Evolutionary conservation across 2,888 invertebrate genomes (phyloP), one percentile per base, ranked within the genome.

Genomic region (Ochropleura plecta): DNA sequence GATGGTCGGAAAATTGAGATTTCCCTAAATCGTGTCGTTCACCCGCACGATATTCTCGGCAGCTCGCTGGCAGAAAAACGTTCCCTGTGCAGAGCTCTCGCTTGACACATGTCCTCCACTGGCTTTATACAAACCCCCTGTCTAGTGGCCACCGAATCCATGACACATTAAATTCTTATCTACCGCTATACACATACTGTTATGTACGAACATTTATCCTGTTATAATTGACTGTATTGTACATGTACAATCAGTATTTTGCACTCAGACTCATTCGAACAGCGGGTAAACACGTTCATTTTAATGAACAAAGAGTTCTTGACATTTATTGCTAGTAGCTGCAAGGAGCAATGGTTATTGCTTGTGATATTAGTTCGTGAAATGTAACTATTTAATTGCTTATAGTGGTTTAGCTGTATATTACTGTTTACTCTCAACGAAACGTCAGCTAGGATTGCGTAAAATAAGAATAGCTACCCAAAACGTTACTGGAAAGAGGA

Each of bases 41-140:
- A 85, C 83, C 83, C 86, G 73, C 71, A 73, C 80, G 64, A 78
- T 73, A 79, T 85, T 83, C 79, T 84, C 84, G 75, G 75, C 82
- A 78, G 82, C 81, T 75, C 76, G 55, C 70, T 65, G 66, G 64
- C 83, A 88, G 88, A 93, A 93, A 93, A 94, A 93, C 91, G 82
- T 87, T 88, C 88, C 86, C 86, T 78, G 78, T 76, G 78, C 85
- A 85, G 84, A 86, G 85, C 86, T 80, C 83, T 86, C 82, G 81
- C 82, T 84, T 93, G 94, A 92, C 94, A 94, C 91, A 92, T 94
- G 94, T 94, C 93, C 91, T 90, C 92, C 80, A 89, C 89, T 90
- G 92, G 94, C 92, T 93, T 94, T 91, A 88, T 84, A 86, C 88
- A 89, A 90, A 87, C 91, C 91, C 90, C 86, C 83, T 82, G 88